These are phyloP conservation scores for Carcina quercana DNA, from an alignment of 2,888 invertebrate species.

Conservation along the genomic window DNA sequence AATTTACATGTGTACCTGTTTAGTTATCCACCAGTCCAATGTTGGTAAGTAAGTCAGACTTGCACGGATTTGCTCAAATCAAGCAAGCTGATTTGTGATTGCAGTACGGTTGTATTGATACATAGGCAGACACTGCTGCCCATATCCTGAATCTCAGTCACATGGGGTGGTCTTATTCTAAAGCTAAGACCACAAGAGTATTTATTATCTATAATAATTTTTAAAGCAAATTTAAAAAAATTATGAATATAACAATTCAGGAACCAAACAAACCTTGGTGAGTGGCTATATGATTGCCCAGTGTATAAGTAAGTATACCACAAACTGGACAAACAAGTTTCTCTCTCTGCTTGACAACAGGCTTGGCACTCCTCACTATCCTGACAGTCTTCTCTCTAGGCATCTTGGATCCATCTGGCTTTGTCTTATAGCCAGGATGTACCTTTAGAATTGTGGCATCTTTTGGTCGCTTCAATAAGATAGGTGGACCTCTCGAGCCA, in stretches of 20 bases:
- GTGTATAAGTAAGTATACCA: slow-evolving; percentile 61
- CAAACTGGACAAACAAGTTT: slow-evolving; percentile 69
- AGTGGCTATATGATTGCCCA: slow-evolving; percentile 63
- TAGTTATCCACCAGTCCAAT: background rate
- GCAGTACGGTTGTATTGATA: too few relatives aligned
- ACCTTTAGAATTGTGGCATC: slow-evolving; percentile 60
- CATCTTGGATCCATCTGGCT: slow-evolving; percentile 15
- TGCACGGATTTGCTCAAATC: too few relatives aligned
- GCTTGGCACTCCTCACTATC: slow-evolving; percentile 35
- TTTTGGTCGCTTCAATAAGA: slow-evolving; percentile 58
- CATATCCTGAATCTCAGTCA: too few relatives aligned
- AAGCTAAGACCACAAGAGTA: too few relatives aligned
- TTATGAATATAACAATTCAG: too few relatives aligned
- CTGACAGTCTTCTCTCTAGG: slow-evolving; percentile 35
- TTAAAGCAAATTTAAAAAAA: too few relatives aligned
- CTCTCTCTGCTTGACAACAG: slow-evolving; percentile 47
- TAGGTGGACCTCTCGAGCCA: slow-evolving; percentile 57
- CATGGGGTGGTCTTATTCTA: too few relatives aligned
- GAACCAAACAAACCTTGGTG: slow-evolving; percentile 70
- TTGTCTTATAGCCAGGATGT: slow-evolving; percentile 40
- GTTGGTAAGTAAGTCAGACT: background rate
- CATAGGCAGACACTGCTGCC: too few relatives aligned
- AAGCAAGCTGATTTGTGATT: too few relatives aligned
- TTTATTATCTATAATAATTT: too few relatives aligned
- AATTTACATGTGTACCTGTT: slow-evolving; percentile 5